Percentiles rank a stretch among this genome's conserved stretches.
These are phyloP conservation scores for Prionace glauca DNA, from an alignment of 2,797 vertebrate genomes.

Conservation along the genomic window DNA sequence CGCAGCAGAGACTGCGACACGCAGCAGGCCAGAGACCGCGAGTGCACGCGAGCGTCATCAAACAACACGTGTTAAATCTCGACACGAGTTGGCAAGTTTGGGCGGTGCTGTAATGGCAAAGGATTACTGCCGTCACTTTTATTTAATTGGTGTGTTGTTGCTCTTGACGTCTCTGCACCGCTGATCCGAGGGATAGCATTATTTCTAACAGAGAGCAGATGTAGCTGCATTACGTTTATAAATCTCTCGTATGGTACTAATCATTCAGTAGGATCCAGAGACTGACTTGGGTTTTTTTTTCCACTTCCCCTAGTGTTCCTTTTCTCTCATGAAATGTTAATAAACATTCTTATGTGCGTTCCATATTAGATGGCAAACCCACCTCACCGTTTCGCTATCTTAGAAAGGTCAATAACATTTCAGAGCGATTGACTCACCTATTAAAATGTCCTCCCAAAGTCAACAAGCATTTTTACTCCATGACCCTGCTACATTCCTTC, in stretches of 20 bases:
- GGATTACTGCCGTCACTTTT: not conserved
- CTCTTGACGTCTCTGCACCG: not conserved
- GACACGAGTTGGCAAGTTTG: not conserved
- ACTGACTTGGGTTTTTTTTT: not conserved
- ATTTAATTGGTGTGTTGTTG: not conserved
- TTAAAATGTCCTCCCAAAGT: not conserved
- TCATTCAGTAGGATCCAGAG: not conserved
- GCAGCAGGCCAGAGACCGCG: not conserved
- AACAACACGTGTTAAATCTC: not conserved
- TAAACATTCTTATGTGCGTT: not conserved
- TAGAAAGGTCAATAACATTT: not conserved
- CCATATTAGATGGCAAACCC: not conserved
- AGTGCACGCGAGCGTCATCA: not conserved
- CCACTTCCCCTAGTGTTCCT: too few relatives aligned
- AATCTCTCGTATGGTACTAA: not conserved
- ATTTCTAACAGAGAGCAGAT: not conserved
- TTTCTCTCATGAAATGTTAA: not conserved
- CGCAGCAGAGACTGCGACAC: not conserved
- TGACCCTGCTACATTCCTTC: constrained; percentile 6
- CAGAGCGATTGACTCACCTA: not conserved
- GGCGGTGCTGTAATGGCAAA: not conserved
- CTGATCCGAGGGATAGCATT: not conserved
- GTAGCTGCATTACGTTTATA: not conserved
- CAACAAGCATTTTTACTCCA: constrained; percentile 12
- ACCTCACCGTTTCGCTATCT: not conserved